Conservation (phyloP, 23 tunicate genomes). For the Clavelina lepadiformis region DNA sequence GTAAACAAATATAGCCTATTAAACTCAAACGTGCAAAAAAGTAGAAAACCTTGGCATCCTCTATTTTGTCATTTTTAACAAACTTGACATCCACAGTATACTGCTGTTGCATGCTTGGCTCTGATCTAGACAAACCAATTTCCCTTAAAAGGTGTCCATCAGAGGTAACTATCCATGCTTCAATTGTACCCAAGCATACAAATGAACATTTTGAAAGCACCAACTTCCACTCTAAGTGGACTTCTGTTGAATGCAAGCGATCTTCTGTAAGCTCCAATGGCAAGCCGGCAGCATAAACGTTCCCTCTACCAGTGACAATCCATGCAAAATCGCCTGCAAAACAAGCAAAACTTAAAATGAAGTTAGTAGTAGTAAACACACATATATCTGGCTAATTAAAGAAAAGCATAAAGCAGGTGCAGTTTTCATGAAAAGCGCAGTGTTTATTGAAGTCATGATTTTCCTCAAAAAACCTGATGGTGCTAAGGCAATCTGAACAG, state of each 20-base stretch:
- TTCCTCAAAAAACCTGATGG: constrained; percentile 54
- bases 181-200: constrained; percentile 14
- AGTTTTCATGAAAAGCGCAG: no score
- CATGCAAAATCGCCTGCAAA: constrained; percentile 54
- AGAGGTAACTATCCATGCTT: constrained; percentile 21
- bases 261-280: constrained; percentile 9
- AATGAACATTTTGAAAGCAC: not conserved
- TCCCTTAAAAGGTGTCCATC: constrained; percentile 13
- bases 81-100: constrained; percentile 7
- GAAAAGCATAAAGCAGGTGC: no score
- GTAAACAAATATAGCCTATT: no score
- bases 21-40: no score
- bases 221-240: constrained; percentile 22
- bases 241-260: not conserved
- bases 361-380: no score
- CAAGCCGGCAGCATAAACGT: constrained; percentile 34
- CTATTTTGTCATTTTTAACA: not conserved
- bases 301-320: constrained; percentile 32
- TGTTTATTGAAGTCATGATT: no score
- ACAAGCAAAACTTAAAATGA: not conserved
- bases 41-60: not conserved
- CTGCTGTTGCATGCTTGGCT: constrained; percentile 5
- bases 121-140: constrained; percentile 19
- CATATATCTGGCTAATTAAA: no score
- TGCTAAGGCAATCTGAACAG: constrained; percentile 21